Evolutionary conservation across 2,797 vertebrate species (phyloP).

Genomic region (Anabacerthia variegaticeps): DNA sequence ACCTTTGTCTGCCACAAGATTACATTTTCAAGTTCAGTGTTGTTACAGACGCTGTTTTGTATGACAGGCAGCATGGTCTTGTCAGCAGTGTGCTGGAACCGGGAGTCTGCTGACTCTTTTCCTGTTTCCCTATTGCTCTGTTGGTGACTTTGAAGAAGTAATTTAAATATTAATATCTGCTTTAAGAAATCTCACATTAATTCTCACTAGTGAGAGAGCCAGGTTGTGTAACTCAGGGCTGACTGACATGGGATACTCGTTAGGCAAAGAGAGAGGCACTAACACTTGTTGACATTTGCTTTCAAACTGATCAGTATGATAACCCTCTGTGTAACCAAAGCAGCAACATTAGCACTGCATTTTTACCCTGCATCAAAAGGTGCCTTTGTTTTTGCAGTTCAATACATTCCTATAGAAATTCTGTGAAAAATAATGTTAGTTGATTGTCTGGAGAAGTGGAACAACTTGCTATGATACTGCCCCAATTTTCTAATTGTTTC

Average conservation of each 20-base stretch:
- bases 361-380: not conserved
- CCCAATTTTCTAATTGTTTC: slow-evolving; percentile 15
- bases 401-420: not conserved
- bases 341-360: not conserved
- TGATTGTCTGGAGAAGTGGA: not conserved
- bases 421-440: slow-evolving; percentile 18
- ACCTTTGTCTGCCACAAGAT: not conserved
- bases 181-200: not conserved
- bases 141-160: not conserved
- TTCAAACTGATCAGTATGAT: not conserved
- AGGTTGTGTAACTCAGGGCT: not conserved
- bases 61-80: not conserved
- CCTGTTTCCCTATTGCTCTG: not conserved
- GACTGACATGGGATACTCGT: not conserved
- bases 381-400: slow-evolving; percentile 19
- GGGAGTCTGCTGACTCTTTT: not conserved
- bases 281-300: slow-evolving; percentile 35
- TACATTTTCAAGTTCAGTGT: not conserved
- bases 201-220: not conserved
- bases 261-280: not conserved
- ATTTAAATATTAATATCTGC: not conserved
- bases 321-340: not conserved
- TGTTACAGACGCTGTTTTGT: not conserved
- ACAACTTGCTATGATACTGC: not conserved
- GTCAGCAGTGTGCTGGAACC: not conserved